A percentile compares a stretch with the other conserved stretches of the same genome.
Conservation (phyloP, 1,140 invertebrate species). For the Acromyrmex charruanus region DNA sequence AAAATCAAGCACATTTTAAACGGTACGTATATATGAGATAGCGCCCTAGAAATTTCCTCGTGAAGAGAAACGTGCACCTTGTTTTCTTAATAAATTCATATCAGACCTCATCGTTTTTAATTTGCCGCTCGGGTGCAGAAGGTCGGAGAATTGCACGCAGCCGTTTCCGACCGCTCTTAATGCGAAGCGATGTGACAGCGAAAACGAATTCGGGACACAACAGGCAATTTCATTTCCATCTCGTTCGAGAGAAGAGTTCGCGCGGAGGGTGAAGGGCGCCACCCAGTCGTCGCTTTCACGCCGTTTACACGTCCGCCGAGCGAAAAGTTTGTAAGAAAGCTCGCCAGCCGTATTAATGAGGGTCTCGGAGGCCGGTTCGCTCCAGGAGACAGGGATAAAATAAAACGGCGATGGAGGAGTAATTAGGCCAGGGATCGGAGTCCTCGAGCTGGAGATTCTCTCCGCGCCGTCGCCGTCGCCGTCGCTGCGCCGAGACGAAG, state of each 20-base stretch:
- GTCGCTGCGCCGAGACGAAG: too few species aligned
- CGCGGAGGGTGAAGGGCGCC: not conserved
- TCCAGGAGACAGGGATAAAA: conserved; percentile 17
- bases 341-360: conserved; percentile 46
- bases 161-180: conserved; percentile 34
- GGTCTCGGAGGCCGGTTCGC: conserved; percentile 4
- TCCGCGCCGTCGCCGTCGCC: conserved; percentile 34
- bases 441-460: conserved; percentile 9
- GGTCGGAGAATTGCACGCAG: not conserved
- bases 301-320: conserved; percentile 48
- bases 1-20: not conserved
- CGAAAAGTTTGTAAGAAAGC: conserved; percentile 55
- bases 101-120: conserved; percentile 31
- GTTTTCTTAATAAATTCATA: conserved; percentile 55
- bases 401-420: conserved; percentile 49
- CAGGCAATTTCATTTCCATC: conserved; percentile 60
- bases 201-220: conserved; percentile 44
- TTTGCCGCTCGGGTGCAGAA: conserved; percentile 7
- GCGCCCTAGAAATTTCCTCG: conserved; percentile 3
- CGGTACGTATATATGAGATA: not conserved
- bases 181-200: conserved; percentile 27
- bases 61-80: not conserved
- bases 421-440: conserved; percentile 42
- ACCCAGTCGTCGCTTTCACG: conserved; percentile 36
- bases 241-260: conserved; percentile 25